phyloP scores from a whole-genome alignment of 2,797 vertebrate genomes.

The Hyperoplus lanceolatus region DNA sequence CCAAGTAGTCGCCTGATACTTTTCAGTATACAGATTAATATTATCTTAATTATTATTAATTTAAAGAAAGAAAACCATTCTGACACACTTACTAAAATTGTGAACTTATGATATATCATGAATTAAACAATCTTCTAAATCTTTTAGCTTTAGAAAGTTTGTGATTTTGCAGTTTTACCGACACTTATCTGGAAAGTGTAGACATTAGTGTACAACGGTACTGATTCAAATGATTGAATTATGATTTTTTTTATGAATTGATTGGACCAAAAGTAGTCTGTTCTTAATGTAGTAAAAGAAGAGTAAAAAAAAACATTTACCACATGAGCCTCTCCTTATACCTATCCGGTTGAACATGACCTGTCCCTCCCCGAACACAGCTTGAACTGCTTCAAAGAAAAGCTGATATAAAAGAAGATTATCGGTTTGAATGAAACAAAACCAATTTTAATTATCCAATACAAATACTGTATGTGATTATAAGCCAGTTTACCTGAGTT shows the following conservation, averaged over 20 bases:
- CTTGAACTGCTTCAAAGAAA: slow-evolving; percentile 79
- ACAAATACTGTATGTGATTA: neutral
- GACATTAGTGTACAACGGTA: too few species aligned
- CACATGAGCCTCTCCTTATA: slow-evolving; percentile 82
- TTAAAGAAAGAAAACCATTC: neutral
- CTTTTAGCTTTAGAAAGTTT: slow-evolving; percentile 1
- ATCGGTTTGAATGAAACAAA: neutral
- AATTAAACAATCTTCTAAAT: neutral
- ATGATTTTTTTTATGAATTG: neutral
- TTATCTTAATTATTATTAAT: neutral
- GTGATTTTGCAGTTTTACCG: neutral
- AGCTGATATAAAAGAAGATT: slow-evolving; percentile 74
- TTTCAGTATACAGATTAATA: neutral
- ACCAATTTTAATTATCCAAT: neutral
- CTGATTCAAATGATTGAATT: too few species aligned
- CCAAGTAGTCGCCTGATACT: neutral
- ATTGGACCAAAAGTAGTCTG: neutral
- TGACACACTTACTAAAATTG: neutral
- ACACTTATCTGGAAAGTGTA: neutral
- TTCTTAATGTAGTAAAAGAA: neutral
- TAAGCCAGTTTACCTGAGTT: slow-evolving; percentile 82
- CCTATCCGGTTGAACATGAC: slow-evolving; percentile 81
- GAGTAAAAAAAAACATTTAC: slow-evolving; percentile 67
- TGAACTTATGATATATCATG: neutral
- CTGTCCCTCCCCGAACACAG: slow-evolving; percentile 71